phyloP scores from a whole-genome alignment of 2,888 invertebrate species.

The Pelosia muscerda region DNA sequence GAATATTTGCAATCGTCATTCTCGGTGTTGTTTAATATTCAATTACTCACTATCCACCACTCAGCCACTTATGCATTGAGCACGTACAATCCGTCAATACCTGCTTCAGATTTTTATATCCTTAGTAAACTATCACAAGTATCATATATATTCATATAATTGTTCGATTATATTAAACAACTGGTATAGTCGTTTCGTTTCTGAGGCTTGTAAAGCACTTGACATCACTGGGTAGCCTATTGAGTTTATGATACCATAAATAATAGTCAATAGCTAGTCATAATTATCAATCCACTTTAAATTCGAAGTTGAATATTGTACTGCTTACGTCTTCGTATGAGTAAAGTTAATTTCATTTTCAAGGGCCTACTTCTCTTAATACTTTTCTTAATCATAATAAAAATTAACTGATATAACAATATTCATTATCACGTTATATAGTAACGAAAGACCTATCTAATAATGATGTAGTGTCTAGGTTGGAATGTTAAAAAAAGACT shows the following conservation, averaged over 20 bases:
- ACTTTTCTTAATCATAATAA: too few relatives aligned
- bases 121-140: neutral
- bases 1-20: neutral
- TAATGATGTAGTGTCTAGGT: neutral
- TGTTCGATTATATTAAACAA: neutral
- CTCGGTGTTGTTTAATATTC: neutral
- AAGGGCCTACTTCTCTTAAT: neutral
- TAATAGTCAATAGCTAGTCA: conserved; percentile 25
- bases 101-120: neutral
- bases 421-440: neutral
- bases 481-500: too few relatives aligned
- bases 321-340: neutral
- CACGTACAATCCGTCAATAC: neutral
- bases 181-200: too few relatives aligned
- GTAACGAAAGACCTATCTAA: neutral
- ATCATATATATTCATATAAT: neutral
- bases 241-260: conserved; percentile 30
- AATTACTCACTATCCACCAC: neutral
- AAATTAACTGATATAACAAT: neutral
- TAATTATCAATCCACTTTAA: conserved; percentile 16
- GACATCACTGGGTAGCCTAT: conserved; percentile 32
- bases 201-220: conserved; percentile 27
- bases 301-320: neutral
- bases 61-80: neutral
- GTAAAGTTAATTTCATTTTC: neutral